Base-by-base conservation (phyloP, 2,888 invertebrate species). In the Bombylius major region DNA sequence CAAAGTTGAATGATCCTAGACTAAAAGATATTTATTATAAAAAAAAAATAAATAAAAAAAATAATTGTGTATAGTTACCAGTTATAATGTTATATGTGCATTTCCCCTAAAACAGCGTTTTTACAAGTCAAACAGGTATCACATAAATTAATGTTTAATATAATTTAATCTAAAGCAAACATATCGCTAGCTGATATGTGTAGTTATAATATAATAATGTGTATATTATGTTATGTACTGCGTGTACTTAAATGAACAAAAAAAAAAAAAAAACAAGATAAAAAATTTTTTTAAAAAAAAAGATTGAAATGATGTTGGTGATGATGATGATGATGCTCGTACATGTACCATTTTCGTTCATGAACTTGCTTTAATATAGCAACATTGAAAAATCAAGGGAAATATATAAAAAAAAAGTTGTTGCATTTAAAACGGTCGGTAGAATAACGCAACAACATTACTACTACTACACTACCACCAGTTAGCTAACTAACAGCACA, bases 121-220 rank as follows among this genome's bases (percentile, higher is more conserved):
- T 42, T 42, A 55, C 50, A 51, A 50, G 50, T 50, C 50, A 52
- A 53, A 49, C 56, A 56, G 53, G 56, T 56, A 56, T 50, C 56
- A 53, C 56, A 56, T 56, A 56, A 56, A 56, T 56, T 56, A 56
- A 53, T 53, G 56, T 52, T 56, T 49, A 56, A 56, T 56, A 56
- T 56, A 56, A 56, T 56, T 53, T 56, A 56, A 56, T 56, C 56
- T 56, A 56, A 56, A 56, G 52, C 56, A 56, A 56, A 56, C 56
- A 56, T 56, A 48, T 52, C 55, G 23, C 23, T 23, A 3, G 23
- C 23, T 8, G 12, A 42, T 8, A 42, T 11, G 11, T 42, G 39
- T 42, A 42, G 7, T 5, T 42, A 42, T 11, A 42, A 11, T 42
- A 23, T 23, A 23, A 23, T 23, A 23, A 23, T 23, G 3, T 23